Evolutionary conservation across 2,113 vertebrate genomes (phyloP).

Genomic region (Platycercus adscitus): DNA sequence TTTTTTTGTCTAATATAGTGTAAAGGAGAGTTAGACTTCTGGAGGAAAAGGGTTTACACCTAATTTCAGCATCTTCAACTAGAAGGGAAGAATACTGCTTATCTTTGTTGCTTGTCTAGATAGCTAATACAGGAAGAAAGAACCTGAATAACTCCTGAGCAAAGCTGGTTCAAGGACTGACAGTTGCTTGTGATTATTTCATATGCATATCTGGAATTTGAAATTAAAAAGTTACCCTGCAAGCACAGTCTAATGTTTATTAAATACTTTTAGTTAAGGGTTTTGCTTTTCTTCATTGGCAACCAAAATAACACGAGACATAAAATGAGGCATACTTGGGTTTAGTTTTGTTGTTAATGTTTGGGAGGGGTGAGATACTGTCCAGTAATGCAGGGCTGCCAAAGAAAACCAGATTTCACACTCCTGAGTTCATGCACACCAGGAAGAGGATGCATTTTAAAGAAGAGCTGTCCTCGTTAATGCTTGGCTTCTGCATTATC

Average conservation of each 20-base stretch:
- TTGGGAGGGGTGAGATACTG: background rate
- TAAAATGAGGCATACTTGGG: background rate
- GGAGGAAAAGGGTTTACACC: background rate
- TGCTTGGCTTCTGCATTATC: constrained; percentile 6
- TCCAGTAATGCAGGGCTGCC: background rate
- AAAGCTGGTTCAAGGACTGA: background rate
- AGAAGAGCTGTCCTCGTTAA: background rate
- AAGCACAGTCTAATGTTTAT: background rate
- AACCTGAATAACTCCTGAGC: background rate
- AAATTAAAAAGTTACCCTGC: background rate
- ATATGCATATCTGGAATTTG: background rate
- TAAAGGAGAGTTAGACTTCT: background rate
- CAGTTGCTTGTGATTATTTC: background rate
- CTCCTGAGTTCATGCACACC: background rate
- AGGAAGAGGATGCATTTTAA: background rate
- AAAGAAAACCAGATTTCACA: background rate
- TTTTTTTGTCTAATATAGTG: background rate
- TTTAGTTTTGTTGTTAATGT: background rate
- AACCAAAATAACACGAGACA: background rate
- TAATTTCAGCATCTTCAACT: background rate
- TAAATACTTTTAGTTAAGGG: background rate
- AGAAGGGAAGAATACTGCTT: background rate
- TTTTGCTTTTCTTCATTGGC: background rate
- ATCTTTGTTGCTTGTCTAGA: background rate
- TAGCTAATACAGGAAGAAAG: background rate